Evolutionary conservation across 64 coral and sea anemone species (phyloP).

Genomic region (Astreopora myriophthalma): DNA sequence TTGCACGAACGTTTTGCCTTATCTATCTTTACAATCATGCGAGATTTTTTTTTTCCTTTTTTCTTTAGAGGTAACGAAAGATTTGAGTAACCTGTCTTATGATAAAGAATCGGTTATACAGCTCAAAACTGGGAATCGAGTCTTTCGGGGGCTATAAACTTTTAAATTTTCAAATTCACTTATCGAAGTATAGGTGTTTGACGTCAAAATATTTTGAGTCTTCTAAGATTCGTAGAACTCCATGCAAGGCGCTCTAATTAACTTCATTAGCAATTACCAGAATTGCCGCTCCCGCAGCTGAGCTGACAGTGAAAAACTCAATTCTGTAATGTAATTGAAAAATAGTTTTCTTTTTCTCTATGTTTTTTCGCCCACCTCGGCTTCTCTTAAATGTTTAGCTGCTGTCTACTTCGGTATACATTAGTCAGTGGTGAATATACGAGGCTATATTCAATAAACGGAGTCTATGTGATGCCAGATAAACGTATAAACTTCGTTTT

Average conservation of each 20-base stretch:
- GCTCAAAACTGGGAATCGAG: too few species aligned
- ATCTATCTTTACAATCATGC: too few species aligned
- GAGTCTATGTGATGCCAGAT: conserved; percentile 3
- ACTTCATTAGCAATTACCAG: not conserved
- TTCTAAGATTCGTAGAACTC: not conserved
- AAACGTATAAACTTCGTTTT: conserved; percentile 44
- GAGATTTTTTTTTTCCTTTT: too few species aligned
- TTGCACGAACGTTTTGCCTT: too few species aligned
- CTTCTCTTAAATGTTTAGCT: not conserved
- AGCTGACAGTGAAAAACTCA: conserved; percentile 13
- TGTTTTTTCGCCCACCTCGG: not conserved
- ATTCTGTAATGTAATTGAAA: not conserved
- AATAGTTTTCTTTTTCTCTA: not conserved
- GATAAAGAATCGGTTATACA: too few species aligned
- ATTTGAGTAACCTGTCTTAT: too few species aligned
- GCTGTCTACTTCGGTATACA: not conserved
- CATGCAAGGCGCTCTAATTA: not conserved
- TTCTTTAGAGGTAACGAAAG: too few species aligned
- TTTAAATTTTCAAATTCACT: conserved; percentile 1
- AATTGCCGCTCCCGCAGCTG: not conserved
- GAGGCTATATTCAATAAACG: conserved; percentile 42
- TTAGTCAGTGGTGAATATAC: conserved; percentile 2
- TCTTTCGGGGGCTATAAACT: too few species aligned
- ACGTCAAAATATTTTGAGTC: not conserved
- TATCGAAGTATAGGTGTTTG: not conserved